These are phyloP conservation scores for Zosterops hypoxanthus DNA, from an alignment of 2,113 vertebrate species.

Conservation along the genomic window DNA sequence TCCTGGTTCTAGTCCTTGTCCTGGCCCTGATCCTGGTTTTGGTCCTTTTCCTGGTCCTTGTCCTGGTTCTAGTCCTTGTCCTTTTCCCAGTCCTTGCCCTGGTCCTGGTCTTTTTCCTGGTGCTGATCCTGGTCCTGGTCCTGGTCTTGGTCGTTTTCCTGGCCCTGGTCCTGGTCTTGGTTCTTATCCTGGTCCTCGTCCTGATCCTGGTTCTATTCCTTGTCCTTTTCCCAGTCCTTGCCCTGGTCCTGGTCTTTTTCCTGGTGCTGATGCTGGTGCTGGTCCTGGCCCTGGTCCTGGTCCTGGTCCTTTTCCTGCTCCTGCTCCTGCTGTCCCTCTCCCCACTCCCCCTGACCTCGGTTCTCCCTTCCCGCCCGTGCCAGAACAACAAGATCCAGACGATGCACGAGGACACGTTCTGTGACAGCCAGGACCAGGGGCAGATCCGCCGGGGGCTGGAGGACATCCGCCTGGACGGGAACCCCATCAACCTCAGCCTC, in stretches of 20 bases:
- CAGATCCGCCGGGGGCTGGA: constrained; percentile 75
- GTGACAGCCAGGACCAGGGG: constrained; percentile 64
- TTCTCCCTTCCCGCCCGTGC: rapidly evolving
- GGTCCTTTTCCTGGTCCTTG: background rate
- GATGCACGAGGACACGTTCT: constrained; percentile 78
- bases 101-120: rapidly evolving
- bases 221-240: background rate
- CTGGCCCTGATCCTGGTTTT: rapidly evolving
- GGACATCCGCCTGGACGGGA: constrained; percentile 82
- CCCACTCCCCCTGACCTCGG: rapidly evolving
- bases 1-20: too few relatives aligned
- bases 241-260: too few relatives aligned
- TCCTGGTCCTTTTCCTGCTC: background rate
- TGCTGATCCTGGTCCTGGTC: rapidly evolving
- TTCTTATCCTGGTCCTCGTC: background rate
- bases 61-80: background rate
- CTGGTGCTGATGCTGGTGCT: background rate
- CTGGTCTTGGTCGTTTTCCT: too few relatives aligned
- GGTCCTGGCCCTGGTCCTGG: rapidly evolving
- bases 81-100: too few relatives aligned
- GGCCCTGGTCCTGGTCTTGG: rapidly evolving
- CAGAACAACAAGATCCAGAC: constrained; percentile 84
- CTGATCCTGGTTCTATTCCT: background rate
- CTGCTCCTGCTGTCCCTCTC: background rate
- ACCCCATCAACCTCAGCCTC: constrained; percentile 81